Base-by-base conservation (phyloP, 2,113 vertebrate species). In the Nothobranchius kuhntae region DNA sequence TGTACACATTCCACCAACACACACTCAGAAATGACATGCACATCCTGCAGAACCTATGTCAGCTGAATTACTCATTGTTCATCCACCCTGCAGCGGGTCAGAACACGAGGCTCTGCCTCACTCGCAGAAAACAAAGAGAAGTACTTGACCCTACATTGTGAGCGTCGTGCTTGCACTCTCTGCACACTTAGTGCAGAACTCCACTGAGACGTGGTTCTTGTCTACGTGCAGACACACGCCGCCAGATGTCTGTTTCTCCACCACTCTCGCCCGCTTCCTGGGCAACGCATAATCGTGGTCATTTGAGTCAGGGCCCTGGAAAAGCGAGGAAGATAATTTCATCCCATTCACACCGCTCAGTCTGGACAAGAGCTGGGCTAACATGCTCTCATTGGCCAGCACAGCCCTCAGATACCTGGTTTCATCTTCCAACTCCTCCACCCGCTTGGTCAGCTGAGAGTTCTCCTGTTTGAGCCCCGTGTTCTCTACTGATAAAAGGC, bases 111-210 rank as follows among this genome's bases (percentile, higher is more conserved):
- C 88, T 91, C 91, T 86, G 91, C 89, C 82, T 90, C 83, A 86
- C 83, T 68, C 89, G 80, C 78, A 86, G 71, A 90, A 87, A 90
- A 91, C 90, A 88, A 78, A 84, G 84, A 78, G 46, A 78, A 86
- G 94, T 96, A 97, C 95, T 96, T 95, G 95, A 97, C 94, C 96
- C 96, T 98, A 98, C 95, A 97, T 96, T 97, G 95, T 96, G 84
- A 94, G 90, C 24, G 95, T 91, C 36, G 94, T 88, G 86, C 94
- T 93, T 35, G 96, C 96, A 77, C 95, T 95, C 88, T 94, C 92
- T 80, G 96, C 95, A 87, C 97, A 99, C 68, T 95, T 93, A 73
- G 95, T 94, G 93, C 96, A 98, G 94, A 99, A 98, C 93, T 99
- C 97, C 94, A 98, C 96, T 69, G 97, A 99, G 91, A 99, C 95